Percentiles rank a stretch among this genome's conserved stretches.
phyloP scores from a whole-genome alignment of 35 echinoderm and acorn worm species.

The Anneissia japonica region DNA sequence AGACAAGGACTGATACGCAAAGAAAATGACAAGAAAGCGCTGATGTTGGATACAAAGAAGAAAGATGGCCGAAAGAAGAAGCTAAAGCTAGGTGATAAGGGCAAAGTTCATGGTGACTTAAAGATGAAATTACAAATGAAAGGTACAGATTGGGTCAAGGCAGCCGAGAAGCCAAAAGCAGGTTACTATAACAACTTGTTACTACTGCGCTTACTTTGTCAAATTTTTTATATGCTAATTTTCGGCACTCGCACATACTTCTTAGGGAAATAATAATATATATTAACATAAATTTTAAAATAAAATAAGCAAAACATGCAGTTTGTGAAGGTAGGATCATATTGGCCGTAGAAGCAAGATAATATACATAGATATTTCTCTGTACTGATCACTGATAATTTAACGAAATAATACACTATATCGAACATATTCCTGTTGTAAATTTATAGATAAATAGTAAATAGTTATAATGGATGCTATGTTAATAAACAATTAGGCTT shows the following conservation, averaged over 20 bases:
- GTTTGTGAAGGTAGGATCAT: background rate
- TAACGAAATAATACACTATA: too few relatives aligned
- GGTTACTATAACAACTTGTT: background rate
- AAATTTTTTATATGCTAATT: too few relatives aligned
- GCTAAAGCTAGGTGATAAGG: background rate
- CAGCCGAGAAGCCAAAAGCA: background rate
- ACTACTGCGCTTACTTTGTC: background rate
- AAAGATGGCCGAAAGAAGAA: constrained; percentile 28
- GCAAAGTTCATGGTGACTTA: constrained; percentile 69
- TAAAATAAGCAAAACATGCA: constrained; percentile 22
- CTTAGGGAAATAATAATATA: too few relatives aligned
- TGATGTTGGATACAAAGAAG: constrained; percentile 13
- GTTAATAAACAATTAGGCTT: too few relatives aligned
- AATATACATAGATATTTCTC: too few relatives aligned
- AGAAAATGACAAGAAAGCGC: constrained; percentile 10
- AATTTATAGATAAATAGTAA: too few relatives aligned
- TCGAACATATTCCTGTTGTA: too few relatives aligned
- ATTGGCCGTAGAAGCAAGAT: too few relatives aligned
- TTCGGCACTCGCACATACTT: too few relatives aligned
- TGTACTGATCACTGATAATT: too few relatives aligned
- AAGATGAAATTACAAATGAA: constrained; percentile 64
- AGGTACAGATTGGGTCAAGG: background rate
- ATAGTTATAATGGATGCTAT: too few relatives aligned
- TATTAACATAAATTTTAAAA: constrained; percentile 78
- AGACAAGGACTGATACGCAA: constrained; percentile 22